Conservation (phyloP, 2,888 invertebrate species). For the Eulithis testata region DNA sequence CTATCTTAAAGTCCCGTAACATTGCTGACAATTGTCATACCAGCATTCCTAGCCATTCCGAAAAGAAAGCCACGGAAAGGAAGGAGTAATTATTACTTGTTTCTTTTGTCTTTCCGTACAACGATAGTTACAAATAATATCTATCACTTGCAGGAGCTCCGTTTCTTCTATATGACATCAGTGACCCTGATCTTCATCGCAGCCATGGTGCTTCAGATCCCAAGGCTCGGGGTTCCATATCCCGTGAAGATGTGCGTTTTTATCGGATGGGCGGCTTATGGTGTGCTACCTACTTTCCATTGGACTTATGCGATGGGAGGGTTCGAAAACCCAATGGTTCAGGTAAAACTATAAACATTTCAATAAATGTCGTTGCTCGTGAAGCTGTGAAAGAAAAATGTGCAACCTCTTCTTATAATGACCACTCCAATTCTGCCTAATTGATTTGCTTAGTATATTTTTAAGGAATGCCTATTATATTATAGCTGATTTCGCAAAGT, state of each 20-base stretch:
- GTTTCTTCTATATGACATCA: conserved; percentile 92
- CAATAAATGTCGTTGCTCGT: too few species aligned
- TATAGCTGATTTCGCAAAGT: too few species aligned
- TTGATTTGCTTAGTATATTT: too few species aligned
- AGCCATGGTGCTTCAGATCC: conserved; percentile 92
- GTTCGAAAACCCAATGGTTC: conserved; percentile 92
- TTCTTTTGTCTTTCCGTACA: not conserved
- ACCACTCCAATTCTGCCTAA: too few species aligned
- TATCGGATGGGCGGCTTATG: conserved; percentile 94
- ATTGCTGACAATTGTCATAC: too few species aligned
- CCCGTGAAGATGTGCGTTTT: conserved; percentile 91
- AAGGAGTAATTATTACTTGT: not conserved
- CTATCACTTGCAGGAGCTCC: conserved; percentile 86
- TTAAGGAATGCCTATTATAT: too few species aligned
- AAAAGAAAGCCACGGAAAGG: not conserved
- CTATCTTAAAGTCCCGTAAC: too few species aligned
- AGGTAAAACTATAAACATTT: conserved; percentile 73
- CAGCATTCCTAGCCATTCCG: too few species aligned
- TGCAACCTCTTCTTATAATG: too few species aligned
- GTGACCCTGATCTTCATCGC: conserved; percentile 92
- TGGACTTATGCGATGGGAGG: conserved; percentile 97
- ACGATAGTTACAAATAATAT: not conserved
- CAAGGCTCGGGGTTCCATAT: conserved; percentile 88
- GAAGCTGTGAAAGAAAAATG: too few species aligned
- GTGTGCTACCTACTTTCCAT: conserved; percentile 95